phyloP scores from a whole-genome alignment of 2,113 vertebrate species.

The Myotis lucifugus region DNA sequence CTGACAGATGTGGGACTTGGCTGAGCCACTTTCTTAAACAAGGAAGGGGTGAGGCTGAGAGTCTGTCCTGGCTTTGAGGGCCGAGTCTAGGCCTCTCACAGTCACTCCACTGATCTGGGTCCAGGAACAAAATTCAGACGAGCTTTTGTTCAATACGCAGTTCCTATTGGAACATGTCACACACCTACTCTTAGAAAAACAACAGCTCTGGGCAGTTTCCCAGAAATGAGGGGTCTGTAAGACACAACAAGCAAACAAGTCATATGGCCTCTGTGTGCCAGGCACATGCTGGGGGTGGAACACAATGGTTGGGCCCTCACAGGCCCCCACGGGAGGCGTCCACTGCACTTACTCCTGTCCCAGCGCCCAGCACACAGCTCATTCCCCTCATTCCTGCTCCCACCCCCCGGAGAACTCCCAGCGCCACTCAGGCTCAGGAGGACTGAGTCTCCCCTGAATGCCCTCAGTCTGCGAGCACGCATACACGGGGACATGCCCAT shows the following conservation, averaged over 20 bases:
- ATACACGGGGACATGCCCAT: fast-evolving
- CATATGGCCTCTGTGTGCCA: fast-evolving
- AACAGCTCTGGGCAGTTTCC: too few relatives aligned
- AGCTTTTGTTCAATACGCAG: too few relatives aligned
- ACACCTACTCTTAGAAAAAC: too few relatives aligned
- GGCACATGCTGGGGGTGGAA: neutral
- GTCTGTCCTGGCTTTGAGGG: too few relatives aligned
- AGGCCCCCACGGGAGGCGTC: too few relatives aligned
- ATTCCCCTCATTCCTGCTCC: neutral
- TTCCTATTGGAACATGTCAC: too few relatives aligned
- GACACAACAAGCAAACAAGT: fast-evolving
- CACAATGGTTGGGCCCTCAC: fast-evolving
- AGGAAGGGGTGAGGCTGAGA: too few relatives aligned
- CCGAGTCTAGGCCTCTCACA: too few relatives aligned
- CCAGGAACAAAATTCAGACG: too few relatives aligned
- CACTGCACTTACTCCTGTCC: fast-evolving
- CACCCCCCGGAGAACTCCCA: neutral
- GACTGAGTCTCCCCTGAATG: neutral
- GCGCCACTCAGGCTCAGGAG: fast-evolving
- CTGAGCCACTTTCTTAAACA: neutral
- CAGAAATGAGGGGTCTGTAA: too few relatives aligned
- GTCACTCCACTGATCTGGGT: too few relatives aligned
- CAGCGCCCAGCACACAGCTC: too few relatives aligned
- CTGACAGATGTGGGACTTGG: fast-evolving
- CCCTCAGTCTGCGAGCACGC: neutral